Evolutionary conservation across 2,888 invertebrate species (phyloP).

Genomic region (Panopea generosa): DNA sequence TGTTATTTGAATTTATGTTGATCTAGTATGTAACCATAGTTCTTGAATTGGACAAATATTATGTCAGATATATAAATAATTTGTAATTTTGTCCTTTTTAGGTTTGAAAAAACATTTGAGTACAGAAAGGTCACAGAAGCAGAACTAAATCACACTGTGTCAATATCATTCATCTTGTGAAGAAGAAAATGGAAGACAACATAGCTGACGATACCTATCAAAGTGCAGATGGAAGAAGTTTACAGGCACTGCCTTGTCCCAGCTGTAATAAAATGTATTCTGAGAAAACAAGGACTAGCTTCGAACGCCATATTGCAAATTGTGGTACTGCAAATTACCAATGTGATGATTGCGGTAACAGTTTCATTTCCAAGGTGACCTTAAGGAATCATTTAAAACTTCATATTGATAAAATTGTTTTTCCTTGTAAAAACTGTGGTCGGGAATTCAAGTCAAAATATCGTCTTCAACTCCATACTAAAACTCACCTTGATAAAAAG

Average conservation of each 20-base stretch:
- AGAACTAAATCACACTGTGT: no score
- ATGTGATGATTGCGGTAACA: slow-evolving; percentile 26
- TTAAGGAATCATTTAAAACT: slow-evolving; percentile 10
- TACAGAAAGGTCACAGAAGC: no score
- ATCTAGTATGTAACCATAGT: no score
- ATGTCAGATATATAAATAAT: no score
- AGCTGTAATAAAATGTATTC: slow-evolving; percentile 20
- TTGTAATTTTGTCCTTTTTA: no score
- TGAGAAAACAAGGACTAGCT: slow-evolving; percentile 6
- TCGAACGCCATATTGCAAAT: slow-evolving; percentile 11
- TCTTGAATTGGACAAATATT: no score
- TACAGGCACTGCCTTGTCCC: slow-evolving; percentile 11
- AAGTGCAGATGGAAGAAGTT: not conserved
- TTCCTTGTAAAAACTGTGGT: slow-evolving; percentile 40
- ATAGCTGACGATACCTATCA: no score
- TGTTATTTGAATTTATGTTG: no score
- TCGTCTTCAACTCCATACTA: slow-evolving; percentile 10
- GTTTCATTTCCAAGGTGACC: not conserved
- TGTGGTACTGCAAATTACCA: slow-evolving; percentile 25
- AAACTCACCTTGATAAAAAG: not conserved
- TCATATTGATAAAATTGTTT: no score
- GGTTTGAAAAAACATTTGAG: no score
- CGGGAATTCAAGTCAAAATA: slow-evolving; percentile 4
- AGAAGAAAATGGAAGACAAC: no score
- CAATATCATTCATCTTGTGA: no score